These are phyloP conservation scores for Mormyrus lacerda DNA, from an alignment of 2,113 vertebrate genomes.

Conservation along the genomic window DNA sequence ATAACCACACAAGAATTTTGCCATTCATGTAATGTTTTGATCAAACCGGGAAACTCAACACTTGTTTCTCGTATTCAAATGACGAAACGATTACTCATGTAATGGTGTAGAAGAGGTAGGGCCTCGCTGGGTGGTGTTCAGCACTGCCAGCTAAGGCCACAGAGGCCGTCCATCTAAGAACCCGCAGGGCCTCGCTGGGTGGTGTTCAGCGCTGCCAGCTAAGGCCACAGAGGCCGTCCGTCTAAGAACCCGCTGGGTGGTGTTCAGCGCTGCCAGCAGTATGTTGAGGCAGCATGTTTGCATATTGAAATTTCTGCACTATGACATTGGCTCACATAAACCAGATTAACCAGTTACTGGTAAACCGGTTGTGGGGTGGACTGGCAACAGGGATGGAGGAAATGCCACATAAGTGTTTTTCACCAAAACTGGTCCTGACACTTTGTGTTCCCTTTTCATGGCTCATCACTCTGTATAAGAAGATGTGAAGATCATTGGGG, in stretches of 20 bases:
- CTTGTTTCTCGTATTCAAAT: neutral
- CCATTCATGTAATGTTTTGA: neutral
- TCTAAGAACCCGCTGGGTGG: neutral
- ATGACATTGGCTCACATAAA: neutral
- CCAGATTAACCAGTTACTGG: neutral
- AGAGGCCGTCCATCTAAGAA: neutral
- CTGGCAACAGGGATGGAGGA: neutral
- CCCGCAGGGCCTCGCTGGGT: neutral
- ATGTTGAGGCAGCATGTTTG: neutral
- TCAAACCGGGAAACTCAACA: neutral
- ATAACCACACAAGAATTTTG: neutral
- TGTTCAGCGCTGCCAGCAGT: neutral
- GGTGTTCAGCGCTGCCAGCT: neutral
- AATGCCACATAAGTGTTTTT: neutral
- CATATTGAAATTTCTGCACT: neutral
- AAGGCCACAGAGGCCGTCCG: neutral
- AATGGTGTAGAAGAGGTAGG: neutral
- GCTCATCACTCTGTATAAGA: neutral
- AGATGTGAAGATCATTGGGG: too few relatives aligned
- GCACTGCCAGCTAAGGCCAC: neutral
- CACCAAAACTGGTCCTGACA: neutral
- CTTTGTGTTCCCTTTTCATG: neutral
- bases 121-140: neutral
- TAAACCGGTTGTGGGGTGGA: neutral
- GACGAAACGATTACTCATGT: neutral